Conservation (phyloP, 1,140 invertebrate species). For the Homarus americanus region DNA sequence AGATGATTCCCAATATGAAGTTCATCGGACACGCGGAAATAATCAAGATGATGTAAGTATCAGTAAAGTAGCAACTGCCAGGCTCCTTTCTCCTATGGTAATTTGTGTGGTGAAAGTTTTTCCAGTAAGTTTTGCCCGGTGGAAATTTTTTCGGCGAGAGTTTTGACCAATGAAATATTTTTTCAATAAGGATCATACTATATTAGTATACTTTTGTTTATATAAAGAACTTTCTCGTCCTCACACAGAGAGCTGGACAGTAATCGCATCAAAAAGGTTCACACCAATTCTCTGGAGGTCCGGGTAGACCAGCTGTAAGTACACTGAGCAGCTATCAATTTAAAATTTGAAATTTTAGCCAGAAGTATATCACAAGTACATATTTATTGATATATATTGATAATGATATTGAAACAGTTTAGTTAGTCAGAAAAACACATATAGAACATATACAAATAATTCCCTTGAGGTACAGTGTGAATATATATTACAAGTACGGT, state of each 20-base stretch:
- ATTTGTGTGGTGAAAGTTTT: neutral
- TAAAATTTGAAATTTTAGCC: too few relatives aligned
- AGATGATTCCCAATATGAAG: conserved; percentile 31
- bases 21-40: neutral
- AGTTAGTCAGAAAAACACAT: too few relatives aligned
- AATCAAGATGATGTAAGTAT: conserved; percentile 28
- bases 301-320: conserved; percentile 38
- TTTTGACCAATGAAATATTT: neutral
- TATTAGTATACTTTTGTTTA: neutral
- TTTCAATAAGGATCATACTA: neutral
- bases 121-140: neutral
- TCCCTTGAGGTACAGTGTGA: too few relatives aligned
- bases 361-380: too few relatives aligned
- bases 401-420: too few relatives aligned
- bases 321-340: neutral
- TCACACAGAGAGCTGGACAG: conserved; percentile 31
- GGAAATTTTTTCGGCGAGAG: too few relatives aligned
- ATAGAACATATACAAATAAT: too few relatives aligned
- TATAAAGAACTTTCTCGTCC: neutral
- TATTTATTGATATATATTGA: too few relatives aligned
- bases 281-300: conserved; percentile 10
- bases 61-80: neutral
- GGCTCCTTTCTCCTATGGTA: too few relatives aligned
- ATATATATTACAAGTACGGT: too few relatives aligned
- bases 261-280: conserved; percentile 25